A percentile compares a stretch with the other conserved stretches of the same genome.
Evolutionary conservation across 1,140 invertebrate species (phyloP).

Genomic region (Drosophila sp.): DNA sequence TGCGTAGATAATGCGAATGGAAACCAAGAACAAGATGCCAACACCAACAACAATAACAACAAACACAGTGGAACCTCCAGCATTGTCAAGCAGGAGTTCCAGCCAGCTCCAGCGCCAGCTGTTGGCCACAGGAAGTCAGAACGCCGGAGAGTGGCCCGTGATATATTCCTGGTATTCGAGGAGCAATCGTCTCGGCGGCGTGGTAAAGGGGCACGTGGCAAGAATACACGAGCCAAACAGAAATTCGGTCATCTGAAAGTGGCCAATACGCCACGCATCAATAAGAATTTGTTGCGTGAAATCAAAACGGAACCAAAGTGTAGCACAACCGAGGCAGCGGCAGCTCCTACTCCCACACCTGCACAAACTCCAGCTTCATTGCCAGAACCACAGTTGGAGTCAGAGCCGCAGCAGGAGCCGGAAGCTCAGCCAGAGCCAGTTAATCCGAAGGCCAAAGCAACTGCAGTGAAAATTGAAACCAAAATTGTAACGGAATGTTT

Average conservation of each 20-base stretch:
- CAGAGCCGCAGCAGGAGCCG: background rate
- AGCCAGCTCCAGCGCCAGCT: constrained; percentile 57
- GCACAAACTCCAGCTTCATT: background rate
- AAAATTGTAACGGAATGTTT: constrained; percentile 46
- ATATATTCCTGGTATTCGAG: constrained; percentile 80
- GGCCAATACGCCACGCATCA: constrained; percentile 65
- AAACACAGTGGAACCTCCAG: constrained; percentile 19
- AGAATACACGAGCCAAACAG: constrained; percentile 61
- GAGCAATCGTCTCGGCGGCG: constrained; percentile 68
- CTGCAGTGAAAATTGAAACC: constrained; percentile 74
- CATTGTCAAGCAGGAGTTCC: constrained; percentile 66
- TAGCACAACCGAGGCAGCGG: constrained; percentile 31
- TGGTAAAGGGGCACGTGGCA: constrained; percentile 57
- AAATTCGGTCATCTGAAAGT: constrained; percentile 79
- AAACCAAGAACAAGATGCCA: constrained; percentile 30
- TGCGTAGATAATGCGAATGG: constrained; percentile 56
- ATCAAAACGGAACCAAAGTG: constrained; percentile 82
- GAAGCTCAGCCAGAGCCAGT: constrained; percentile 16
- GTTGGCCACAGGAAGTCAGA: constrained; percentile 79
- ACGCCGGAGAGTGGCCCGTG: constrained; percentile 77
- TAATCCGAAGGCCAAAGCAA: constrained; percentile 41
- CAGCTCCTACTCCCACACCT: constrained; percentile 5
- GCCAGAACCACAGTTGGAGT: background rate
- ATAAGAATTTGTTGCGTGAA: constrained; percentile 68
- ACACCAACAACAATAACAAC: constrained; percentile 37